Evolutionary conservation across 53 echinoderm and acorn worm genomes (phyloP).

Genomic region (Antedon mediterranea): DNA sequence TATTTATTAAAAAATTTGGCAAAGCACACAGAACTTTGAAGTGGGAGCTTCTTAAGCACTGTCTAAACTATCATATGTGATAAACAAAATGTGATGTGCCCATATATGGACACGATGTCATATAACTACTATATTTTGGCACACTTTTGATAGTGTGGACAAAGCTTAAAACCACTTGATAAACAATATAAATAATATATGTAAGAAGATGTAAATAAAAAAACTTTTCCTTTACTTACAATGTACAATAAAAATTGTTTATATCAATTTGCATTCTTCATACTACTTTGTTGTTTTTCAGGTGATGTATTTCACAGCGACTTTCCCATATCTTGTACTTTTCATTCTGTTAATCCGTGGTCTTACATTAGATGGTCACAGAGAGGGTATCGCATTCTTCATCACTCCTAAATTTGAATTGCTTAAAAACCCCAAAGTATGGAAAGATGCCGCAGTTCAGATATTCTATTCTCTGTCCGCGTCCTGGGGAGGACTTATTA

Average conservation of each 20-base stretch:
- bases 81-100: no score
- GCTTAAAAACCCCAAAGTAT: slow-evolving; percentile 67
- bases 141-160: no score
- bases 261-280: background rate
- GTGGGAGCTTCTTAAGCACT: no score
- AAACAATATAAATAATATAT: no score
- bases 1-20: no score
- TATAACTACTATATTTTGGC: no score
- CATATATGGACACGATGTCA: no score
- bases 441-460: slow-evolving; percentile 99
- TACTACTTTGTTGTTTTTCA: slow-evolving; percentile 1
- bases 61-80: no score
- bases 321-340: slow-evolving; percentile 76
- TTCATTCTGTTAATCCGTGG: slow-evolving; percentile 67
- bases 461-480: slow-evolving; percentile 97
- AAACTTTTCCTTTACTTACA: no score
- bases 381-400: slow-evolving; percentile 54
- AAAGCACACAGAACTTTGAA: no score
- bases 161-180: no score
- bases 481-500: slow-evolving; percentile 96
- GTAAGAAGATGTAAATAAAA: no score
- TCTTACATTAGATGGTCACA: slow-evolving; percentile 54
- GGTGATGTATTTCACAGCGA: slow-evolving; percentile 93
- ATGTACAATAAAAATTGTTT: background rate
- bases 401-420: slow-evolving; percentile 54